phyloP scores from a whole-genome alignment of 2,888 invertebrate genomes.

The Xanthostigma xanthostigma region DNA sequence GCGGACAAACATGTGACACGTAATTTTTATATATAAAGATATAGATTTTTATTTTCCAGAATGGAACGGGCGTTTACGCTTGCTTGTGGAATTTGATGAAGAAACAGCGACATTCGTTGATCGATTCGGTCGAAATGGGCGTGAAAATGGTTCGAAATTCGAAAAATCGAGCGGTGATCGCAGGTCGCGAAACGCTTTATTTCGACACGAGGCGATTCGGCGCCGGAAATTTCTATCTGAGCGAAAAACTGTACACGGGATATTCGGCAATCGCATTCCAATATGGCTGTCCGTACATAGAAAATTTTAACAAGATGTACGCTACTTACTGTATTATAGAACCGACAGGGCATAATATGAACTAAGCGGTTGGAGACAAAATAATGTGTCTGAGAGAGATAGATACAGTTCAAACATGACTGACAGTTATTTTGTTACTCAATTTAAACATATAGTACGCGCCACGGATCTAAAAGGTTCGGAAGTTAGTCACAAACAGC shows the following conservation, averaged over 20 bases:
- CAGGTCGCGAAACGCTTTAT: slow-evolving; percentile 58
- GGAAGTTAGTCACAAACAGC: no score
- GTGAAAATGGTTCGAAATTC: slow-evolving; percentile 47
- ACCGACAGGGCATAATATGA: no score
- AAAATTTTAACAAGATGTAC: slow-evolving; percentile 59
- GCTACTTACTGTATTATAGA: slow-evolving; percentile 14
- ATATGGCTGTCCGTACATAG: slow-evolving; percentile 58
- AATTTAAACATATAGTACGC: no score
- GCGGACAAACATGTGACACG: no score
- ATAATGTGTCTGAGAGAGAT: no score
- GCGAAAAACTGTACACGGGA: slow-evolving; percentile 60
- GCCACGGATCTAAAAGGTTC: no score
- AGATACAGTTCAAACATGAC: no score
- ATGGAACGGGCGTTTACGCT: slow-evolving; percentile 60
- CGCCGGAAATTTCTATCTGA: slow-evolving; percentile 54
- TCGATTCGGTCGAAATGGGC: slow-evolving; percentile 56
- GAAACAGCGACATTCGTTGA: slow-evolving; percentile 32
- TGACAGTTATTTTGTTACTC: no score
- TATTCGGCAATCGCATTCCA: slow-evolving; percentile 67
- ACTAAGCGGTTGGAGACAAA: no score
- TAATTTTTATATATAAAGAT: no score
- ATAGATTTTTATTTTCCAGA: slow-evolving; percentile 27
- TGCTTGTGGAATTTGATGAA: slow-evolving; percentile 51
- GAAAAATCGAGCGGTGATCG: slow-evolving; percentile 47
- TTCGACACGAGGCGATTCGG: slow-evolving; percentile 64